Percentiles rank a stretch among this genome's conserved stretches.
These are phyloP conservation scores for Anastrepha obliqua DNA, from an alignment of 1,140 invertebrate genomes.

Conservation along the genomic window DNA sequence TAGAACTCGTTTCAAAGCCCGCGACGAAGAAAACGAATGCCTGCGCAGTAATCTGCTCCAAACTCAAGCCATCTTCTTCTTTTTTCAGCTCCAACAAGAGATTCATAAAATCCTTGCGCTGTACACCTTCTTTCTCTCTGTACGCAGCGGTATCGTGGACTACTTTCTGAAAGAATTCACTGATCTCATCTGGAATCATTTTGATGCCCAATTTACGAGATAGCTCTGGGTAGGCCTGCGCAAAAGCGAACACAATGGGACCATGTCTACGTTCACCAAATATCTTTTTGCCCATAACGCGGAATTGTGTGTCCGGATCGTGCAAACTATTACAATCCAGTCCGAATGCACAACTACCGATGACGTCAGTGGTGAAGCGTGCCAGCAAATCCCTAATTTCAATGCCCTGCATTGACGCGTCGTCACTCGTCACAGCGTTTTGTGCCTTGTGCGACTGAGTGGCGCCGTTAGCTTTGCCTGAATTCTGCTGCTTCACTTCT, in stretches of 20 bases:
- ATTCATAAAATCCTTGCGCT: conserved; percentile 74
- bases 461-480: conserved; percentile 74
- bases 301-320: conserved; percentile 75
- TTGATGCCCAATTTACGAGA: conserved; percentile 62
- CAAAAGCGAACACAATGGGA: conserved; percentile 58
- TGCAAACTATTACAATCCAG: conserved; percentile 75
- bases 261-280: conserved; percentile 63
- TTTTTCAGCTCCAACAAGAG: conserved; percentile 70
- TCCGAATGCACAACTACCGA: conserved; percentile 76
- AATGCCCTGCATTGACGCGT: conserved; percentile 62
- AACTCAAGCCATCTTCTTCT: conserved; percentile 61
- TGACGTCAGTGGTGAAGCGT: conserved; percentile 79
- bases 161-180: conserved; percentile 71
- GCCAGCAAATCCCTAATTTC: conserved; percentile 78
- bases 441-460: conserved; percentile 56
- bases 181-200: conserved; percentile 65
- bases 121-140: conserved; percentile 69
- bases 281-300: conserved; percentile 64
- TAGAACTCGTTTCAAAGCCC: conserved; percentile 70
- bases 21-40: conserved; percentile 70
- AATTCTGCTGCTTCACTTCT: neutral
- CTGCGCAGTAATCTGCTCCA: conserved; percentile 70
- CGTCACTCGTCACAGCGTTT: no score
- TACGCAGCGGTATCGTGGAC: conserved; percentile 72
- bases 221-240: conserved; percentile 61